Evolutionary conservation across 2,797 vertebrate species (phyloP), one percentile per base, ranked within the genome.

Genomic region (Acrocephalus scirpaceus): DNA sequence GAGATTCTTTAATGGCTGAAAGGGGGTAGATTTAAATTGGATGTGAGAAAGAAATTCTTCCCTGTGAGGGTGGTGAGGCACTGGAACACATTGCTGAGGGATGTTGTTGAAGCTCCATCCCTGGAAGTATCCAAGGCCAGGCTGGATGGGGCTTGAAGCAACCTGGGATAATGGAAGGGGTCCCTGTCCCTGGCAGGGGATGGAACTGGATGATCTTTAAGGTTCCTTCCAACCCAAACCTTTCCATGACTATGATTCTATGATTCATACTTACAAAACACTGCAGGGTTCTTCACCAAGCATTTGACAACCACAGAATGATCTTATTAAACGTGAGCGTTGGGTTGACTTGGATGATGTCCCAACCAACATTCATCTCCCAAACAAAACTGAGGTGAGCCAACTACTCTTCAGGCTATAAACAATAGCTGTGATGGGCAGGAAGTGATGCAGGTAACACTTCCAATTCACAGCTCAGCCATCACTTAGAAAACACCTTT

Each of bases 71-170:
- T 54, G 30, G 26, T 53, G 58, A 47, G 40, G n/a, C 20, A 16
- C n/a, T 65, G 65, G 58, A 40, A 66, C 40, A 36, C 10, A 4
- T 12, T 72, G 30, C n/a, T 48, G 16, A 60, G 48, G 42, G 48
- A 20, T 48, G 18, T 1, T 60, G 18, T 48, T 57, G 57, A 64
- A 7, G 6, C 10, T 7, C 5, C 44, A 57, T 25, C 9, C 36
- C 36, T 90, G 60, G 7, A 36, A 66, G 13, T 32, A 66, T 17
- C 20, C 77, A 27, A 54, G 34, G 56, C 47, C 23, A 11, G 23
- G 23, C 1, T 72, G 73, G 53, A 32, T 0, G 0, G 11, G 26
- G 7, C 26, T 47, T 40, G 51, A 34, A 72, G 8, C 30, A 58
- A 2, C 21, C 40, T 42, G 40, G 38, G 21, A 7, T 3, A 20